Evolutionary conservation across 2,113 vertebrate species (phyloP).

Genomic region (Scopus umbretta): DNA sequence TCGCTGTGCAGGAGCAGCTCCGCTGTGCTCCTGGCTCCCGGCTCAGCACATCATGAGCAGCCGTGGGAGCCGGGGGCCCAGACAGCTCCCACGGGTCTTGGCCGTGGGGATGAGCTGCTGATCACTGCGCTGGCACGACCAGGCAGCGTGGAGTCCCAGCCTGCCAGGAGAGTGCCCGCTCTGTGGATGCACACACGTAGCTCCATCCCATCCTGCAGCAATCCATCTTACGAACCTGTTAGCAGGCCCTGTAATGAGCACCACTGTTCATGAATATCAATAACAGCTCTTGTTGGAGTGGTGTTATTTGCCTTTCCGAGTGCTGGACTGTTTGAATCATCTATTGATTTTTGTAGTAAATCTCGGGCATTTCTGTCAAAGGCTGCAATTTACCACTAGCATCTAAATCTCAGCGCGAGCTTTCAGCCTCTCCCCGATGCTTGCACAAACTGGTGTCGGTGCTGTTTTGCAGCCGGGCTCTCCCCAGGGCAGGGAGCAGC

Average conservation of each 20-base stretch:
- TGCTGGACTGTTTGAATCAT: neutral
- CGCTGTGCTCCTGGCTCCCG: rapidly evolving
- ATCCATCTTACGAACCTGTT: neutral
- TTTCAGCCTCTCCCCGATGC: neutral
- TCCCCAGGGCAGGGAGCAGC: neutral
- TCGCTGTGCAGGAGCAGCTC: neutral
- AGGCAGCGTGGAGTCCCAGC: rapidly evolving
- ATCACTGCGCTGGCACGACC: rapidly evolving
- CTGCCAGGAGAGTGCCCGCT: neutral
- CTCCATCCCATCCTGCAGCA: neutral
- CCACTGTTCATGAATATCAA: neutral
- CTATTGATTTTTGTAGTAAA: slow-evolving; percentile 14
- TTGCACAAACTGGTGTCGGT: neutral
- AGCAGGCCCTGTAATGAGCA: neutral
- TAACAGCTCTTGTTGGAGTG: neutral
- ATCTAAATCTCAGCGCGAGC: neutral
- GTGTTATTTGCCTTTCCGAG: neutral
- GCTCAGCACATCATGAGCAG: neutral
- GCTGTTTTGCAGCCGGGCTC: neutral
- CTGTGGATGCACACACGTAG: neutral
- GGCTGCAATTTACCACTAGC: slow-evolving; percentile 42
- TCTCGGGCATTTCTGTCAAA: slow-evolving; percentile 6
- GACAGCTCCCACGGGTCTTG: rapidly evolving
- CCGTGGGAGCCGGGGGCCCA: neutral
- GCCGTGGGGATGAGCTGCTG: rapidly evolving